Evolutionary conservation across 2,888 invertebrate species (phyloP).

Genomic region (Athalia circularis): DNA sequence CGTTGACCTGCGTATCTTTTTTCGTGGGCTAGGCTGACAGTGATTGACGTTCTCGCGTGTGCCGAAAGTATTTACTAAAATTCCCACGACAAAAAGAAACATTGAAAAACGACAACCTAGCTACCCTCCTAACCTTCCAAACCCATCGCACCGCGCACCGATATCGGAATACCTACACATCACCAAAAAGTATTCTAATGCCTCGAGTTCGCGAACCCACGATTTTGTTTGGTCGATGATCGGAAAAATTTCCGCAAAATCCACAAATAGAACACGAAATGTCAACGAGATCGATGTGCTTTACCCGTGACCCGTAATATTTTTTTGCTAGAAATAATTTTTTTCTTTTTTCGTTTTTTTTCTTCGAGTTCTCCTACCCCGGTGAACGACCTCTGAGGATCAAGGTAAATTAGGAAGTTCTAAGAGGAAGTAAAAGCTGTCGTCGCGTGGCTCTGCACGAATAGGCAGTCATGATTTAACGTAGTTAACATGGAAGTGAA

Average conservation of each 20-base stretch:
- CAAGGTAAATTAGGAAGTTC: background rate
- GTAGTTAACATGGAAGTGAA: background rate
- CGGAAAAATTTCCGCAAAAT: constrained; percentile 30
- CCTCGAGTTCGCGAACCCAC: background rate
- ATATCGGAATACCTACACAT: constrained; percentile 10
- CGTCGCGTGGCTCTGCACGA: constrained; percentile 27
- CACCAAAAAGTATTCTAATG: background rate
- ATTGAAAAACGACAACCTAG: constrained; percentile 33
- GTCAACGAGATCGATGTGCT: background rate
- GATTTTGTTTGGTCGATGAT: constrained; percentile 28
- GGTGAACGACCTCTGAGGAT: background rate
- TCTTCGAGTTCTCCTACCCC: background rate
- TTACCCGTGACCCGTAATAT: background rate
- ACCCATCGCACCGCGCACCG: background rate
- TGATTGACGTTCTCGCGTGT: constrained; percentile 45
- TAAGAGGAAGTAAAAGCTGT: constrained; percentile 3
- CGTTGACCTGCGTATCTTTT: constrained; percentile 44
- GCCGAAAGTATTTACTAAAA: constrained; percentile 42
- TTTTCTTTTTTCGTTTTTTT: background rate
- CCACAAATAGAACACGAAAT: constrained; percentile 19
- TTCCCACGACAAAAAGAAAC: constrained; percentile 21
- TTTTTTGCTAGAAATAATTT: background rate
- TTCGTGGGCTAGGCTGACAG: constrained; percentile 36
- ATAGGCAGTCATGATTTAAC: constrained; percentile 10
- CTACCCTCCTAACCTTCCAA: background rate